Conservation (phyloP, 2,113 vertebrate species). For the Leiothrix lutea region DNA sequence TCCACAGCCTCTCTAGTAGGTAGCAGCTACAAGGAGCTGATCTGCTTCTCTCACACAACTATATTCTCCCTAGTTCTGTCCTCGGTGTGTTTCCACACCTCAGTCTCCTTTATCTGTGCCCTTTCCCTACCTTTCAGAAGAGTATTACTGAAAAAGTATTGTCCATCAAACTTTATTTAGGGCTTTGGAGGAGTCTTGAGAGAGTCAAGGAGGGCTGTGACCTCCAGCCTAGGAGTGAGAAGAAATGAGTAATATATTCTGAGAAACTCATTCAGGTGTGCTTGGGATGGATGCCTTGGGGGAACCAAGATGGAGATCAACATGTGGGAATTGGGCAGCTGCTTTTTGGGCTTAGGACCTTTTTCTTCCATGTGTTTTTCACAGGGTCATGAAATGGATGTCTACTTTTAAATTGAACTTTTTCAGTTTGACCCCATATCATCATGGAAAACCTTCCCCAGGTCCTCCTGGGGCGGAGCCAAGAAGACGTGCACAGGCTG, state of each 20-base stretch:
- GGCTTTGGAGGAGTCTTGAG: neutral
- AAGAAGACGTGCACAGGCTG: neutral
- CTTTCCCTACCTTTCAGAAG: neutral
- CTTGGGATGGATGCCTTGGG: neutral
- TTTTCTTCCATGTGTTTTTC: neutral
- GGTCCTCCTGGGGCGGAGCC: neutral
- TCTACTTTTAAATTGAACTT: neutral
- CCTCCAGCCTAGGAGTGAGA: neutral
- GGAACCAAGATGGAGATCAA: neutral
- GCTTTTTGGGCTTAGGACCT: neutral
- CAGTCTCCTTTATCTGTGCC: neutral
- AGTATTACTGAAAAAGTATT: neutral
- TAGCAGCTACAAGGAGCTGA: neutral
- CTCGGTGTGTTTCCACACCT: neutral
- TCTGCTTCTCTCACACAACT: accelerated
- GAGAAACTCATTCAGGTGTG: neutral
- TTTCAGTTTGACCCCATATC: neutral
- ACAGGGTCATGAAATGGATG: neutral
- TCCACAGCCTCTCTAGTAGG: neutral
- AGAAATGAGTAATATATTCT: neutral
- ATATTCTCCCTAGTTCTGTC: neutral
- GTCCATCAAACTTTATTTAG: neutral
- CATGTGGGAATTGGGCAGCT: neutral
- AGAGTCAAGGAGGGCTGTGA: neutral
- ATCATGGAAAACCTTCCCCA: neutral